These are phyloP conservation scores for Crotophaga sulcirostris DNA, from an alignment of 2,113 vertebrate genomes.

Conservation along the genomic window DNA sequence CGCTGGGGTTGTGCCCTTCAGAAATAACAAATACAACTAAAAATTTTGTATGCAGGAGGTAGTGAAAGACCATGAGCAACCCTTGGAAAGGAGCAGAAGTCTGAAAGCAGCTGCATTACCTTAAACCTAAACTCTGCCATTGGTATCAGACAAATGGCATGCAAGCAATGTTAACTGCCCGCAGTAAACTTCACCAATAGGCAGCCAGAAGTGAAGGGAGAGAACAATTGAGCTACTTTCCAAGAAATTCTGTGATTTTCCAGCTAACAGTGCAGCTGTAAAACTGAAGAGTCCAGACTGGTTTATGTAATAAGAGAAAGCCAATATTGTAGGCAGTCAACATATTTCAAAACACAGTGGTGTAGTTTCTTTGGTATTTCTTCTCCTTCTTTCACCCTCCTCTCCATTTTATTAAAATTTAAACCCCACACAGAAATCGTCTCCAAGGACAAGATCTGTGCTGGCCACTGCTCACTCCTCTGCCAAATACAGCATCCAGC, in stretches of 20 bases:
- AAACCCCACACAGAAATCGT: not conserved
- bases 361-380: not conserved
- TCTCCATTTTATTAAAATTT: not conserved
- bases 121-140: not conserved
- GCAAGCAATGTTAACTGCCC: not conserved
- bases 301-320: not conserved
- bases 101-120: not conserved
- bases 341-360: not conserved
- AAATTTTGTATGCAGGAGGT: not conserved
- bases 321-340: not conserved
- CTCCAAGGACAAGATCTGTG: not conserved
- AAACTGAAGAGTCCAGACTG: not conserved
- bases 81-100: not conserved
- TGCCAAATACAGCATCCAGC: not conserved
- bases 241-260: conserved; percentile 31
- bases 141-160: conserved; percentile 8
- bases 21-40: not conserved
- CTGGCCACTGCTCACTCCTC: not conserved
- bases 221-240: not conserved
- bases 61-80: not conserved
- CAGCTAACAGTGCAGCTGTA: not conserved
- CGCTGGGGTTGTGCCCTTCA: not conserved
- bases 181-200: not conserved
- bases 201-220: not conserved
- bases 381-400: not conserved